A percentile compares a stretch with the other conserved stretches of the same genome.
Conservation (phyloP, 1,140 invertebrate species). For the Bradysia coprophila region DNA sequence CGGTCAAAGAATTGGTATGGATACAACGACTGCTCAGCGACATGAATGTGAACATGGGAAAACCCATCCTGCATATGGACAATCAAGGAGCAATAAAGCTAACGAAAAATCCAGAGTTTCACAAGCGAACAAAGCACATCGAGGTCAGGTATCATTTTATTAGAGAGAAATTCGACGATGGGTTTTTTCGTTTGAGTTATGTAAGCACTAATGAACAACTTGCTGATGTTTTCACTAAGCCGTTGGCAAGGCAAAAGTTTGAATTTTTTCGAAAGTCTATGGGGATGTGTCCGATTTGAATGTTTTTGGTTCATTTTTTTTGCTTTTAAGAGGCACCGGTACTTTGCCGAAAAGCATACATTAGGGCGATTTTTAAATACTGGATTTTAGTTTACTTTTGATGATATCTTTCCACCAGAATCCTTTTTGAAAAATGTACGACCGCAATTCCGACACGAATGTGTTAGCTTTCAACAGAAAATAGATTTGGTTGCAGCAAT, state of each 20-base stretch:
- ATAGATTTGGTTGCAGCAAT: no score
- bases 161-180: background rate
- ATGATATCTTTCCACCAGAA: no score
- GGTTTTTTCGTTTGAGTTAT: background rate
- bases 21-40: slow-evolving; percentile 2
- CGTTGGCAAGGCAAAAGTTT: background rate
- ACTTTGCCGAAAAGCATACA: no score
- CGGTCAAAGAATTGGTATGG: slow-evolving; percentile 10
- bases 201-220: background rate
- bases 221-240: background rate
- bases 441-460: no score
- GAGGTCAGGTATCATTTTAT: background rate
- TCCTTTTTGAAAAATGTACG: no score
- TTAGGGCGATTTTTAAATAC: no score
- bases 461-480: no score
- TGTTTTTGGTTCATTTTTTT: no score
- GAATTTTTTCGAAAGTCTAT: background rate
- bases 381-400: no score
- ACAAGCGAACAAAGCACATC: background rate
- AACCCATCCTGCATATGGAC: slow-evolving; percentile 3
- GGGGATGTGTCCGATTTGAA: no score
- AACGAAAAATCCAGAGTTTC: background rate
- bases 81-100: background rate
- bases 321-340: no score
- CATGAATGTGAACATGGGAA: background rate